A percentile compares a stretch with the other conserved stretches of the same genome.
These are phyloP conservation scores for Phaethornis superciliosus DNA, from an alignment of 2,113 vertebrate species.

Conservation along the genomic window DNA sequence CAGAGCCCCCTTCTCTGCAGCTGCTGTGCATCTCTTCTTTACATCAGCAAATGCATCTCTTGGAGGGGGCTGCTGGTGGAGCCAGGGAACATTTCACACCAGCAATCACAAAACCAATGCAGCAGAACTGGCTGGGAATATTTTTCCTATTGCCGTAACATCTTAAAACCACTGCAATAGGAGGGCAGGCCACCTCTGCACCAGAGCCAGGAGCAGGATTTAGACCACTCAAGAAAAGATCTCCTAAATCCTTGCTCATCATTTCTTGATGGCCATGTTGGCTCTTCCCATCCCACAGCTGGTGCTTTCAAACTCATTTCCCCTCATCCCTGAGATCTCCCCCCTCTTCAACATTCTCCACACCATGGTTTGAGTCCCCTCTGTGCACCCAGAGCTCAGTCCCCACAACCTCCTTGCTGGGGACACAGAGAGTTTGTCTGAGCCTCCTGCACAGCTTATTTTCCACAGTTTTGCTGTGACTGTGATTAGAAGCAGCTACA, in stretches of 20 bases:
- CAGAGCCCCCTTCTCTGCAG: background rate
- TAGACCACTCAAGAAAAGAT: background rate
- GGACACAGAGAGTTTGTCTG: no score
- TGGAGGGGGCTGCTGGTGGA: background rate
- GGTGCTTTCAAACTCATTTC: background rate
- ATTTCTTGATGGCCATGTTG: background rate
- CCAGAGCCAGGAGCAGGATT: background rate
- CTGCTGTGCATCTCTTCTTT: background rate
- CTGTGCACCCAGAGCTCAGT: no score
- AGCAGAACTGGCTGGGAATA: background rate
- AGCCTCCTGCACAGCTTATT: background rate
- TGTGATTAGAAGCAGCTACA: background rate
- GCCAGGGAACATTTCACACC: background rate
- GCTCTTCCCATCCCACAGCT: background rate
- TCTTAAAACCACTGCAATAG: background rate
- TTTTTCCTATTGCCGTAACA: background rate
- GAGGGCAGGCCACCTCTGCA: background rate
- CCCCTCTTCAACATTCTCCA: background rate
- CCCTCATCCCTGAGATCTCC: no score
- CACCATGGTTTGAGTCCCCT: fast-evolving
- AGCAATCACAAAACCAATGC: background rate
- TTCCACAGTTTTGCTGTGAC: no score
- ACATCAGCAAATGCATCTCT: background rate
- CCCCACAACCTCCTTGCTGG: background rate
- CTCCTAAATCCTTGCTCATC: background rate